Evolutionary conservation across 2,797 vertebrate genomes (phyloP), one percentile per base, ranked within the genome.

Genomic region (Lophius americanus): DNA sequence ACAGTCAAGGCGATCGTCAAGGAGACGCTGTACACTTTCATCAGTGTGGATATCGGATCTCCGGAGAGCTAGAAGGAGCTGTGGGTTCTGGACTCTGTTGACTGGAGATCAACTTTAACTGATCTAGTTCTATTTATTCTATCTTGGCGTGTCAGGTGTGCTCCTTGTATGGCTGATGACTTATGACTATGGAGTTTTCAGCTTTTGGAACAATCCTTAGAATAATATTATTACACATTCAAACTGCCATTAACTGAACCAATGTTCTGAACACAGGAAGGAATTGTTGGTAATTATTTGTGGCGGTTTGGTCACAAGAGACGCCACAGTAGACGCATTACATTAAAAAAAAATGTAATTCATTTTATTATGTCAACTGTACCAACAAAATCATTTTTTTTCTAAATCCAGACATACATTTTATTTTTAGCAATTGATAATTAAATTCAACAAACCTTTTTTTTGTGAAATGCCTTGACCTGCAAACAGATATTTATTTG

Each of bases 21-120:
- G 83, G 83, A 95, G 55, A 70, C 58, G 4, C 88, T 97, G 36
- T 98, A 92, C 88, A 97, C 96, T 62, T 92, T 93, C 79, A 95
- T 98, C 81, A 85, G 41, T 9, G 88, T 92, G 54, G 73, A 92
- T 60, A 60, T 92, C 38, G 2, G 73, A 0, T 75, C 75, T 33
- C 89, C 86, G 0, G 0, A 4, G 37, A 38, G 7, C 5, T 86
- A 35, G 86, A 13, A 1, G 5, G 47, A 4, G 13, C 13, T 39
- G 48, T 48, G 12, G 9, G 23, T 57, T 11, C 41, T n/a, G 48
- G 10, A n/a, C n/a, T 57, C 38, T 36, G 33, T 52, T 59, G 4
- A 52, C 39, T 12, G 2, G 2, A 8, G 38, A 6, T 38, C 5
- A 13, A 47, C n/a, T n/a, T 13, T 10, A 12, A 44, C 43, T 68